Base-by-base conservation (phyloP, 1,140 invertebrate genomes). In the Polypedilum vanderplanki region DNA sequence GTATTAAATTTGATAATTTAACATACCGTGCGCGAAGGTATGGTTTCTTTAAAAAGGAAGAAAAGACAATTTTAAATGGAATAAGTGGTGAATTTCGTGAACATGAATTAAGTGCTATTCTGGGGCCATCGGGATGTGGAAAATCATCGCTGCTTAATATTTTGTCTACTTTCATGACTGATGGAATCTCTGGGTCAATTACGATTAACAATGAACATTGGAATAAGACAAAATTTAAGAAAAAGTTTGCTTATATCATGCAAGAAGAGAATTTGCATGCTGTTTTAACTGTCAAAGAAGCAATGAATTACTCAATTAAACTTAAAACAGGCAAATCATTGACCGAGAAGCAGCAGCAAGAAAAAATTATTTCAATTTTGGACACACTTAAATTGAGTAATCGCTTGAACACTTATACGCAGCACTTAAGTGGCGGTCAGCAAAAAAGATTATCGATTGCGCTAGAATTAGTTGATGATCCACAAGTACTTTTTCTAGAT, bases 401-500 rank as follows among this genome's bases (percentile, higher is more conserved):
- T 75, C 84, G 88, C 70, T 84, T 87, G 74, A 85, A 90, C 77
- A 93, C 92, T 0, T 83, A 88, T 57, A 89, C 89, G 0, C 83
- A 83, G n/a, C 87, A 90, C 75, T 84, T 97, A 5, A 96, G 93
- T 3, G 94, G 94, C 40, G 95, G 95, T 3, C 92, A 97, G 83
- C 89, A 89, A 78, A 95, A 96, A 83, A 86, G 94, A 78, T 84
- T 97, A 3, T 90, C 92, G 3, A 95, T 97, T 74, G 94, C 94
- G n/a, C 84, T 95, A 46, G 91, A 93, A 81, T 81, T 93, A 76
- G 85, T 96, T 74, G 94, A 91, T 79, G 95, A 97, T 83, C 95
- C 95, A 7, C 92, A 93, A 4, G 86, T 97, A 8, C 89, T 97
- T 86, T 95, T 96, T 83, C 90, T 97, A 78, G 95, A 97, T 81